Evolutionary conservation across 30 jellyfish, hydroid and myxozoan species (phyloP), one percentile per base, ranked within the genome.

Genomic region (Morbakka virulenta): DNA sequence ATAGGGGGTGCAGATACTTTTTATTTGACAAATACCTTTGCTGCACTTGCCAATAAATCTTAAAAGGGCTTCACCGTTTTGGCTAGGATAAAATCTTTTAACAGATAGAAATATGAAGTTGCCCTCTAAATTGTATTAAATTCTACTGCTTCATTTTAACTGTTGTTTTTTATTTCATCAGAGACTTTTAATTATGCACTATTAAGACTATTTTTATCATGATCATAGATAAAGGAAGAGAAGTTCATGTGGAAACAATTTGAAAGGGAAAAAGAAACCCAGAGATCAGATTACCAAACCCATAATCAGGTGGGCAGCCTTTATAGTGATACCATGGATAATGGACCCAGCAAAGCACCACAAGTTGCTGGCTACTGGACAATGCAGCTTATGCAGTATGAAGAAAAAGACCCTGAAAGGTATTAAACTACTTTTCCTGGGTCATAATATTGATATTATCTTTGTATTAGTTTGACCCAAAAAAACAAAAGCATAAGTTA

Each of bases 351-450:
- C 30, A 47, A 11, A 48, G 33, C 31, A 28, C 14, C 32, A 49
- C 41, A 53, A 41, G 61, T 64, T 48, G 70, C 78, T 35, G 94
- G 94, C 28, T 69, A 47, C 13, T 72, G 86, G 87, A 70, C 94
- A 25, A 82, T 50, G 29, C 47, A 35, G 34, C 49, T 82, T 28
- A 70, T 82, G 94, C 86, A 71, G 22, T 71, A 17, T 72, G 94
- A 82, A 62, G 94, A 82, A 33, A 69, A 70, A 31, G 94, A 82
- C 25, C 94, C 94, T 25, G 87, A 70, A 24, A 82, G 94, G 94
- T 82, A 62, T n/a, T n/a, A n/a, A n/a, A n/a, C n/a, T n/a, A n/a
- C n/a, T n/a, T n/a, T n/a, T n/a, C n/a, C n/a, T n/a, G n/a, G n/a
- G n/a, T n/a, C n/a, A n/a, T n/a, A n/a, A n/a, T n/a, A n/a, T n/a